phyloP scores from a whole-genome alignment of 2,888 invertebrate species.

The Meandrusa payeni region DNA sequence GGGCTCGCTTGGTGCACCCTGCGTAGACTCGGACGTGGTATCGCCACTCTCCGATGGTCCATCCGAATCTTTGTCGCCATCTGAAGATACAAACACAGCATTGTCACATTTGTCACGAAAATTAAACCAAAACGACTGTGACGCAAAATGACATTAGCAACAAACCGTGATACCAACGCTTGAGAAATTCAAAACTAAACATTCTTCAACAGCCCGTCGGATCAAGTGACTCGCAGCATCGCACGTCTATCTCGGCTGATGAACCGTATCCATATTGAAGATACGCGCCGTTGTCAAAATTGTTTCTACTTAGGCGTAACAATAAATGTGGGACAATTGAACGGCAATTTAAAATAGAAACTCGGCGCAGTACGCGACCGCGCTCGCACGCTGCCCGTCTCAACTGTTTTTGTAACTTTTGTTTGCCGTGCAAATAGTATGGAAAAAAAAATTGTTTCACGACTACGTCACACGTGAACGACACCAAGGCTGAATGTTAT shows the following conservation, averaged over 20 bases:
- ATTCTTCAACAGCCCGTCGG: conserved; percentile 51
- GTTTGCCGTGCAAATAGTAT: conserved; percentile 68
- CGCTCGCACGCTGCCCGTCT: conserved; percentile 47
- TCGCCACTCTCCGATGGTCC: conserved; percentile 77
- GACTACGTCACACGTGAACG: conserved; percentile 68
- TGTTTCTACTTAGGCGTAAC: conserved; percentile 24
- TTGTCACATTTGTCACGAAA: conserved; percentile 38
- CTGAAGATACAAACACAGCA: conserved; percentile 47
- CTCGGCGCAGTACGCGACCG: conserved; percentile 48
- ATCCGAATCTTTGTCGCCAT: conserved; percentile 78
- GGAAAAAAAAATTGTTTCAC: conserved; percentile 69
- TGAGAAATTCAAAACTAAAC: conserved; percentile 74
- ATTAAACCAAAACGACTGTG: conserved; percentile 28
- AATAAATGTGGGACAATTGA: conserved; percentile 27
- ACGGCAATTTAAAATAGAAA: conserved; percentile 36
- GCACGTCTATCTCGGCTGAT: conserved; percentile 58
- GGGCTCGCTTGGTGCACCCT: conserved; percentile 66
- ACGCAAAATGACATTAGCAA: conserved; percentile 29
- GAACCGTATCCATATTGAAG: conserved; percentile 51
- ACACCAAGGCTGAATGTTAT: conserved; percentile 64
- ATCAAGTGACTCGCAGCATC: no score
- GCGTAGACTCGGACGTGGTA: conserved; percentile 73
- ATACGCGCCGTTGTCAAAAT: conserved; percentile 27
- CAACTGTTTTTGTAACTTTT: conserved; percentile 46
- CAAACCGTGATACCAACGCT: conserved; percentile 73